Conservation (phyloP, 2,113 vertebrate genomes). For the western clawed frog (Xenopus tropicalis) region DNA sequence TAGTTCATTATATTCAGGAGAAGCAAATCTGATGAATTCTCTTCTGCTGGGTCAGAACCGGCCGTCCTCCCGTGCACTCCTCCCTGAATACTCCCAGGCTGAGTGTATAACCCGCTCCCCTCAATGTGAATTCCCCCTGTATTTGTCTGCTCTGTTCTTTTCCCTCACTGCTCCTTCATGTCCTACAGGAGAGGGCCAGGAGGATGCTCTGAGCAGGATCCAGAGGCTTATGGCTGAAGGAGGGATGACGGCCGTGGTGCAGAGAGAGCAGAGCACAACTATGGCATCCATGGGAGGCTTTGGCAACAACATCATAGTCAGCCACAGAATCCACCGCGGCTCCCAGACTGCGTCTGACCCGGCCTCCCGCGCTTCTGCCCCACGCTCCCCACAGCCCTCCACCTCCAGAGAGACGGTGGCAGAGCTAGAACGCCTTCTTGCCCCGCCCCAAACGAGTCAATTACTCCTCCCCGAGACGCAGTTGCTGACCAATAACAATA, state of each 20-base stretch:
- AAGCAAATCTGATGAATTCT: no score
- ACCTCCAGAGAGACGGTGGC: constrained; percentile 59
- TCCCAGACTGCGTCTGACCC: constrained; percentile 83
- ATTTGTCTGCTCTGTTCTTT: constrained; percentile 25
- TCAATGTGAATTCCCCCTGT: not conserved
- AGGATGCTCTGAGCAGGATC: constrained; percentile 89
- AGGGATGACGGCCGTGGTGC: constrained; percentile 96
- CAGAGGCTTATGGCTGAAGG: constrained; percentile 93
- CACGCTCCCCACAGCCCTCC: constrained; percentile 54
- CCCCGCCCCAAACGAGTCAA: not conserved
- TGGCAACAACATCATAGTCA: constrained; percentile 97
- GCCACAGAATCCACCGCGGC: constrained; percentile 94
- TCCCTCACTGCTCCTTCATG: constrained; percentile 30
- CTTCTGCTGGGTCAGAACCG: no score
- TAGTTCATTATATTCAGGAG: no score
- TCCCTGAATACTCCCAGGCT: no score
- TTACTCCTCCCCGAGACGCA: not conserved
- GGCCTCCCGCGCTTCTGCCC: constrained; percentile 48
- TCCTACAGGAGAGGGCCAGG: constrained; percentile 72
- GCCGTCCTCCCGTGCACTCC: no score
- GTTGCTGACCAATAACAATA: constrained; percentile 9
- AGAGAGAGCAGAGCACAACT: constrained; percentile 97
- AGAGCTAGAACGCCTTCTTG: constrained; percentile 57
- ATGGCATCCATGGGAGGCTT: constrained; percentile 98
- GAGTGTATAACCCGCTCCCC: not conserved